Evolutionary conservation across 1,140 invertebrate species (phyloP), one percentile per base, ranked within the genome.

Genomic region (Conopomorpha cramerella): DNA sequence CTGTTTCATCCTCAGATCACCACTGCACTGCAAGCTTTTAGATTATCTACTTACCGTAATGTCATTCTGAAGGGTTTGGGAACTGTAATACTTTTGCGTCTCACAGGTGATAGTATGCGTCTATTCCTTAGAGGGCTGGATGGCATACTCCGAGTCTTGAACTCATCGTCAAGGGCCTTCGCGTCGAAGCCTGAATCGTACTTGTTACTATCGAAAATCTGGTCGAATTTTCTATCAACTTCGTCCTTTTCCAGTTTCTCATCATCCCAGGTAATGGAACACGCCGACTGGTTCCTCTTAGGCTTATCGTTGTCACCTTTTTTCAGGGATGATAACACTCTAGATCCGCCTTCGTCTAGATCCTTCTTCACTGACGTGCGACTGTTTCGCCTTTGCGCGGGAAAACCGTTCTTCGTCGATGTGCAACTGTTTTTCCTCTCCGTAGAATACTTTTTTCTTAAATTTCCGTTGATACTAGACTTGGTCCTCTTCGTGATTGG

Each of bases 31-130:
- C n/a, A n/a, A n/a, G n/a, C n/a, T n/a, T n/a, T n/a, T 18, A 34
- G 15, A 28, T 28, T 14, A 31, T 29, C 17, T 37, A 32, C 38
- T 36, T 70, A 86, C 86, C 84, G 82, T 43, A 84, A 62, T 1
- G 83, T 85, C 78, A 87, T 86, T 55, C 80, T 79, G 63, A 87
- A 87, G 11, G 85, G 84, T 48, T 85, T 84, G 0, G 84, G 82
- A 30, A 84, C 70, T 0, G 84, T 86, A 14, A 81, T 70, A 26
- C 55, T 73, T 49, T 63, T 64, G 33, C 65, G 54, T 37, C 62
- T 64, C 39, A 40, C 34, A 44, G 36, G 57, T 27, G 49, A 74
- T 38, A 38, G 40, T 12, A 41, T 29, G 32, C 56, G 53, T 47
- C 66, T 74, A 2, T 47, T 42, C 46, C 78, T 67, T 19, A 66